These are phyloP conservation scores for Apteryx owenii DNA, from an alignment of 2,113 vertebrate species.

Conservation along the genomic window DNA sequence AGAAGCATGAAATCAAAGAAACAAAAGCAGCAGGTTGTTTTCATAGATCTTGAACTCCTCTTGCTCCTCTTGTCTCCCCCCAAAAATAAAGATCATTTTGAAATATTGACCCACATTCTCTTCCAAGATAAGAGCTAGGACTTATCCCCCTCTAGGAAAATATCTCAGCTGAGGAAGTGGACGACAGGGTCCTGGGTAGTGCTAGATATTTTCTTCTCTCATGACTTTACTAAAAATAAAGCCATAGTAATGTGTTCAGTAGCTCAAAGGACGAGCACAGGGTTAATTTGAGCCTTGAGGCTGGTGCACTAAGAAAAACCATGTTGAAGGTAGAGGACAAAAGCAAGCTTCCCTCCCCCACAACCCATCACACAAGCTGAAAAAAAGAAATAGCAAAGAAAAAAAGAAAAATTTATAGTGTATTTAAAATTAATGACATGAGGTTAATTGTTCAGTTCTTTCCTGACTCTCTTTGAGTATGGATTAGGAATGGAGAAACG, in stretches of 20 bases:
- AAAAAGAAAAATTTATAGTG: neutral
- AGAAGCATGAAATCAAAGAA: neutral
- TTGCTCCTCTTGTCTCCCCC: neutral
- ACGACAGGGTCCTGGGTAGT: neutral
- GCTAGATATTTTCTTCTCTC: too few relatives aligned
- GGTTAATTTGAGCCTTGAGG: neutral
- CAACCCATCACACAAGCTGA: neutral
- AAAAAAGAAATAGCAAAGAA: neutral
- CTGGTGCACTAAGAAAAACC: neutral
- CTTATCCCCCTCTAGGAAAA: neutral
- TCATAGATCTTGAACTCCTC: neutral
- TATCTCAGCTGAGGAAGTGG: neutral
- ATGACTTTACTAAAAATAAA: neutral
- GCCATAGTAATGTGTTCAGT: neutral
- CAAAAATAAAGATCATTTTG: neutral
- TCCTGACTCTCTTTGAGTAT: neutral
- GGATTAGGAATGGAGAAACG: neutral
- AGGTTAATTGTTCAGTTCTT: slow-evolving; percentile 3
- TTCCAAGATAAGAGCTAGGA: neutral
- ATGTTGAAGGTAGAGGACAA: neutral
- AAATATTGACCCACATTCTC: neutral
- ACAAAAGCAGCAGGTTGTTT: neutral
- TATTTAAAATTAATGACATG: neutral
- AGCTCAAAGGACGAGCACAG: neutral
- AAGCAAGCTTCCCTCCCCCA: neutral